Evolutionary conservation across 2,113 vertebrate species (phyloP).

Genomic region (Ophiodon elongatus): DNA sequence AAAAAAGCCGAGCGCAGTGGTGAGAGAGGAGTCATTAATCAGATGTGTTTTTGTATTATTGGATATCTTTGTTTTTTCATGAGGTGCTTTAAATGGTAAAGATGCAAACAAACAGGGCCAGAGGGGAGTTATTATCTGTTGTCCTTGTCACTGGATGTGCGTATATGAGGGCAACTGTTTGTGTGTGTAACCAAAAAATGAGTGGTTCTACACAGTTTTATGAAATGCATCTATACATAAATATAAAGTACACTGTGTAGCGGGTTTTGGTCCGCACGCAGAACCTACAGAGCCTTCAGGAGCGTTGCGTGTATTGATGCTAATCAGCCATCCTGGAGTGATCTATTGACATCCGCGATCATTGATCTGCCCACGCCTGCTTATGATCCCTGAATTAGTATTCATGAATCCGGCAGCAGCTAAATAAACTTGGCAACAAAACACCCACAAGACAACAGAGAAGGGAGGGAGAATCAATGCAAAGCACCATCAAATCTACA

Average conservation of each 20-base stretch:
- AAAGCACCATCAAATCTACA: conserved; percentile 97
- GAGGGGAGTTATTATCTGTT: conserved; percentile 54
- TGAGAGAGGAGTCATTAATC: conserved; percentile 74
- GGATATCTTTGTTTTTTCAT: conserved; percentile 52
- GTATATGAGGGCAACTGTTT: conserved; percentile 21
- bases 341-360: conserved; percentile 86
- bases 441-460: conserved; percentile 84
- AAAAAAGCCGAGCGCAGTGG: conserved; percentile 47
- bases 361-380: conserved; percentile 92
- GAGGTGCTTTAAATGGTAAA: conserved; percentile 51
- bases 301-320: conserved; percentile 44
- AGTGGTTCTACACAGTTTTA: neutral
- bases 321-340: conserved; percentile 61
- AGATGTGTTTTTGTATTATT: conserved; percentile 64
- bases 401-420: conserved; percentile 96
- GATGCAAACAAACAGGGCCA: conserved; percentile 31
- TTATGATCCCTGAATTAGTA: conserved; percentile 98
- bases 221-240: neutral
- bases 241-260: neutral
- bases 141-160: conserved; percentile 44
- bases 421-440: conserved; percentile 97
- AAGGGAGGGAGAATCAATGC: conserved; percentile 90
- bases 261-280: neutral
- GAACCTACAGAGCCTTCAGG: conserved; percentile 12
- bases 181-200: neutral